Evolutionary conservation across 92 coral and sea anemone species (phyloP), one percentile per base, ranked within the genome.

Genomic region (Heliopora coerulea): DNA sequence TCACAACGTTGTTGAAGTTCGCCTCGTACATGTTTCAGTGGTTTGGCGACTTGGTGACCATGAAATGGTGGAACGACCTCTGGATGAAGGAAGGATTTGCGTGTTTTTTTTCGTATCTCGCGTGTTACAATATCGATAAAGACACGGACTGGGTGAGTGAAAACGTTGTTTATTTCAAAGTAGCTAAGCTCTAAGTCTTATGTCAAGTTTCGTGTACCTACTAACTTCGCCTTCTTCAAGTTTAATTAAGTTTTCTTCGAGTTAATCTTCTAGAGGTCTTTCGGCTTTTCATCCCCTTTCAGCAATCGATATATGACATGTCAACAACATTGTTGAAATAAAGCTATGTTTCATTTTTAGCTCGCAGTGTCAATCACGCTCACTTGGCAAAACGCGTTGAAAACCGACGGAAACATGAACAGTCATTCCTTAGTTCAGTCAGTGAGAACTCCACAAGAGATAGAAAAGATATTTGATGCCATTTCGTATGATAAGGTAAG

Each of bases 401-500:
- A 88, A 41, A 78, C 72, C 26, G 92, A 88, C 56, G 80, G 87
- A 21, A 37, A 61, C 17, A 29, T 33, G 81, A 52, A 60, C 54
- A 78, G 89, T 35, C 86, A 76, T 77, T 77, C 92, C 32, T 59
- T 88, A 50, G 78, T 77, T 42, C 74, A 74, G 17, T 30, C 79
- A 62, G 84, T 82, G 27, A 33, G 70, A 6, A 85, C 70, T 56
- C 87, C 89, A 27, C 75, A 57, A 61, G 82, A 88, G 54, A 78
- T 64, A 21, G 84, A 81, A 32, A 65, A 74, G 19, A 62, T 78
- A 58, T 75, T 87, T 70, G 97, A 91, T 76, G 79, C 87, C 33
- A 89, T 88, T 74, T 82, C 91, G 18, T 90, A 93, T 54, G 83
- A 87, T 33, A 93, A 93, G 91, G 98, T 90, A 58, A 37, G 42